phyloP scores from a whole-genome alignment of 2,797 vertebrate species.

The Smutsia gigantea region DNA sequence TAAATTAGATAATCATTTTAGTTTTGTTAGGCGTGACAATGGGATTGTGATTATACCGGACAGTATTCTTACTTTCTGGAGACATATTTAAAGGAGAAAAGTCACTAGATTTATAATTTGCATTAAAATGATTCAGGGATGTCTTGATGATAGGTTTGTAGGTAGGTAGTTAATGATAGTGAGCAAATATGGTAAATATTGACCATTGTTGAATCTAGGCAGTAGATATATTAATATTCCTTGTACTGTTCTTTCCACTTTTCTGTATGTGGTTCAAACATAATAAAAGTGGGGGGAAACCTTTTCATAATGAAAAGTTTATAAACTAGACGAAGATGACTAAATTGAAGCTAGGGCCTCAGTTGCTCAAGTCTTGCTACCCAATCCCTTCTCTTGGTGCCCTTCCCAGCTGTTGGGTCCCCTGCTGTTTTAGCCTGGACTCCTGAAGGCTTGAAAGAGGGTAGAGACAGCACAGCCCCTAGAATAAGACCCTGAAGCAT shows the following conservation, averaged over 20 bases:
- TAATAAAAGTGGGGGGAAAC: background rate
- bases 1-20: background rate
- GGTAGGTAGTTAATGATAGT: background rate
- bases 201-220: background rate
- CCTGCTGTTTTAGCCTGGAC: background rate
- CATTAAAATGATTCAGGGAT: background rate
- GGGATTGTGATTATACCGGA: background rate
- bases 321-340: background rate
- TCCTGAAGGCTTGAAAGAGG: background rate
- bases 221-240: background rate
- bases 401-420: too few relatives aligned
- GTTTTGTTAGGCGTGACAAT: background rate
- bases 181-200: background rate
- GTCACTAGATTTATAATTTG: background rate
- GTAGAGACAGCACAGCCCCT: background rate
- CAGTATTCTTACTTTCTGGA: background rate
- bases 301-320: background rate
- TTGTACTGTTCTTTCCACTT: background rate
- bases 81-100: background rate
- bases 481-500: background rate
- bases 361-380: background rate
- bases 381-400: background rate
- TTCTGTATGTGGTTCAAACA: background rate
- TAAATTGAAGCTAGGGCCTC: background rate
- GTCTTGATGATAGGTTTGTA: background rate